Conservation (phyloP, 37 sponge, comb jelly and placozoan genomes). For the Bolinopsis microptera region DNA sequence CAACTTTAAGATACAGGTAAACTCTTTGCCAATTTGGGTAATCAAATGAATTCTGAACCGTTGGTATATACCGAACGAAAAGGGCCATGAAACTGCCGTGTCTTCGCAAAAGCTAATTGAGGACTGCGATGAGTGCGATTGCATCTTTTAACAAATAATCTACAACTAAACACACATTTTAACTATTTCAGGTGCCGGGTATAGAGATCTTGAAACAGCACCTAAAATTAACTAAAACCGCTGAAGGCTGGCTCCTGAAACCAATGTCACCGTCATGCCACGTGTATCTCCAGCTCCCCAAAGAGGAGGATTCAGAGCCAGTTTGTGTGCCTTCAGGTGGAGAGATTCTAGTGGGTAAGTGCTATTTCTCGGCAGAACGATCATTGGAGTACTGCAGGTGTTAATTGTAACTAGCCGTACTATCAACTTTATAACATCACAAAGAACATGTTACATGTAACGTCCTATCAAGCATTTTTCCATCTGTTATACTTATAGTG, state of each 20-base stretch:
- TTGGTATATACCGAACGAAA: too few relatives aligned
- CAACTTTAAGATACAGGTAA: neutral
- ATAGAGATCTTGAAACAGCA: conserved; percentile 36
- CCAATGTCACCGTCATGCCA: neutral
- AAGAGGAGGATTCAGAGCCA: neutral
- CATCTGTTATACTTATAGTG: too few relatives aligned
- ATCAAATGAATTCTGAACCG: too few relatives aligned
- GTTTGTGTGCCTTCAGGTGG: conserved; percentile 23
- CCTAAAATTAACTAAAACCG: neutral
- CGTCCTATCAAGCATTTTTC: too few relatives aligned
- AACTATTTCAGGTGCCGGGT: conserved; percentile 37
- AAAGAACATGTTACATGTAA: too few relatives aligned
- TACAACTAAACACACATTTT: neutral
- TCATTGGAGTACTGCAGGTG: too few relatives aligned
- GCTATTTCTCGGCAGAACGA: too few relatives aligned
- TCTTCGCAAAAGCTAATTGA: too few relatives aligned
- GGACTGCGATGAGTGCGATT: neutral
- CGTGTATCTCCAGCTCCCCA: conserved; percentile 21
- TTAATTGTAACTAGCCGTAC: too few relatives aligned
- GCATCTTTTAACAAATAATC: neutral
- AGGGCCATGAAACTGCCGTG: too few relatives aligned
- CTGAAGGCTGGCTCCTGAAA: conserved; percentile 6
- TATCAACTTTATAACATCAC: too few relatives aligned
- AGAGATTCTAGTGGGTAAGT: conserved; percentile 24
- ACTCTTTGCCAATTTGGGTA: neutral